These are phyloP conservation scores for Sitta europaea DNA, from an alignment of 2,113 vertebrate species.

Conservation along the genomic window DNA sequence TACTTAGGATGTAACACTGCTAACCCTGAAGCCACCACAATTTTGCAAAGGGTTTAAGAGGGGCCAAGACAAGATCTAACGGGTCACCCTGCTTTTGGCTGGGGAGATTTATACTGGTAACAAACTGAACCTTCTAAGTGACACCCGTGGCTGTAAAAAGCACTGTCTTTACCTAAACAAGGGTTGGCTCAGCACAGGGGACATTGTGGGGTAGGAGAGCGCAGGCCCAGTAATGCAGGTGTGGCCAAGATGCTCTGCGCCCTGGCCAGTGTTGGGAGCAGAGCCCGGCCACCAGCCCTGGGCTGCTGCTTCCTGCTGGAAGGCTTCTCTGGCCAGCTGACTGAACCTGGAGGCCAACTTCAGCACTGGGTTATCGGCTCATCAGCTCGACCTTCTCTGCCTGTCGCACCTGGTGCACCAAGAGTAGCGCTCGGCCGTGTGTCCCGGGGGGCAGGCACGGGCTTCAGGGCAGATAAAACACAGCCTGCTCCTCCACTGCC, in stretches of 20 bases:
- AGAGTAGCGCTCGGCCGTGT: background rate
- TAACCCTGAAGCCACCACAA: background rate
- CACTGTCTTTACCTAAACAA: background rate
- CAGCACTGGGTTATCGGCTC: background rate
- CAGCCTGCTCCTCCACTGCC: background rate
- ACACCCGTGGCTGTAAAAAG: background rate
- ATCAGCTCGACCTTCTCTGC: background rate
- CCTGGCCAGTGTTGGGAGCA: background rate
- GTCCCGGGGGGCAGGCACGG: background rate
- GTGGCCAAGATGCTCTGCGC: background rate
- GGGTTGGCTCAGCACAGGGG: background rate
- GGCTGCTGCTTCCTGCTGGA: background rate
- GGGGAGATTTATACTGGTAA: background rate
- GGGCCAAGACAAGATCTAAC: background rate
- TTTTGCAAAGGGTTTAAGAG: background rate
- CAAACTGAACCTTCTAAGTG: background rate
- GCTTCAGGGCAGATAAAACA: slow-evolving; percentile 9
- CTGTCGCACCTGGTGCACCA: background rate
- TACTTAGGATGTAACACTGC: background rate
- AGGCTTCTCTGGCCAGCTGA: background rate
- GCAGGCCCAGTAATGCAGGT: background rate
- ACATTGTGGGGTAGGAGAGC: background rate
- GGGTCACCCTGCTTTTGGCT: background rate
- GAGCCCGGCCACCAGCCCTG: background rate
- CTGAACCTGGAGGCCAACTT: background rate